These are phyloP conservation scores for Probaryconus sp. DNA, from an alignment of 1,140 invertebrate genomes.

Conservation along the genomic window DNA sequence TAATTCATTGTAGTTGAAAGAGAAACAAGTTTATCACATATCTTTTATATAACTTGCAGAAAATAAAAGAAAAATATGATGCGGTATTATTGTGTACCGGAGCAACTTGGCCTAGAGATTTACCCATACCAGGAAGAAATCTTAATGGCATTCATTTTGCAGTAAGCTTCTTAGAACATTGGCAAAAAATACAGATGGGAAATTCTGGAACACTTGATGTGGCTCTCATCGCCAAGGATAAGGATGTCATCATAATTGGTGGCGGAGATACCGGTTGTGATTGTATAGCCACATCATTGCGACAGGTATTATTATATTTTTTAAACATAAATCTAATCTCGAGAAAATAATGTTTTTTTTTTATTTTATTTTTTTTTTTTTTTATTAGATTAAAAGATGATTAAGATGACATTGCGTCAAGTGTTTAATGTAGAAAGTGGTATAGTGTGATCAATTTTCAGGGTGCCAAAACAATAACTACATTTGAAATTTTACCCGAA, in stretches of 20 bases:
- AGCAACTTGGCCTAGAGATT: constrained; percentile 97
- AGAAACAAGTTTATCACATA: background rate
- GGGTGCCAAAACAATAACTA: constrained; percentile 96
- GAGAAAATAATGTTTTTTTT: constrained; percentile 7
- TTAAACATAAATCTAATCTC: background rate
- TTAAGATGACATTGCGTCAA: too few species aligned
- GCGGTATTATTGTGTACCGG: constrained; percentile 94
- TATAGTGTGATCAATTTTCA: constrained; percentile 68
- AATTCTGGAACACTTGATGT: constrained; percentile 71
- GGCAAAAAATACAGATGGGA: constrained; percentile 97
- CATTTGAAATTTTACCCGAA: constrained; percentile 98
- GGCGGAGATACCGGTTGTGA: constrained; percentile 99
- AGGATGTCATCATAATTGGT: constrained; percentile 97
- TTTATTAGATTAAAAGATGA: too few species aligned
- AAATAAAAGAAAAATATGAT: constrained; percentile 87
- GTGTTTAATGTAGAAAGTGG: too few species aligned
- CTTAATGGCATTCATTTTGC: constrained; percentile 97
- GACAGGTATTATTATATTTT: constrained; percentile 83
- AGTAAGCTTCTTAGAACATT: constrained; percentile 97
- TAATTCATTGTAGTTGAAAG: background rate
- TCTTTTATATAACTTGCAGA: constrained; percentile 64
- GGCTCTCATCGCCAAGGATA: constrained; percentile 90
- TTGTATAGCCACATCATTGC: constrained; percentile 97
- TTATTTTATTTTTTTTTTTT: constrained; percentile 10
- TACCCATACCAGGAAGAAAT: constrained; percentile 90